Evolutionary conservation across 2,888 invertebrate species (phyloP), one percentile per base, ranked within the genome.

Genomic region (Phasia obesa): DNA sequence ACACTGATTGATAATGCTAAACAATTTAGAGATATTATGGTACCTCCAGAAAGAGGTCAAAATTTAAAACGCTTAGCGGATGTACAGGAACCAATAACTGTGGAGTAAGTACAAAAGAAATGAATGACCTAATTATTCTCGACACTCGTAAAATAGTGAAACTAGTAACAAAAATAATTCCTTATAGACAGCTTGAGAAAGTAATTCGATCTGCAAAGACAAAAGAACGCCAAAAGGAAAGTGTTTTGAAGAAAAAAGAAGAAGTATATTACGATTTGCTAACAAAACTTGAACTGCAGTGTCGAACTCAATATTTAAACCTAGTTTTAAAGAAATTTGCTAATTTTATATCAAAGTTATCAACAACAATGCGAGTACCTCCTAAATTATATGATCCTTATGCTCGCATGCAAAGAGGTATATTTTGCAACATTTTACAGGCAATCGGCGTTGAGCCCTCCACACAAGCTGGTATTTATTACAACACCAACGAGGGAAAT

Each of bases 391-490:
- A 87, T 21, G 89, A 90, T 77, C 89, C 90, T 0, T 90, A 89
- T 83, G 87, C 88, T 1, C 88, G 90, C 19, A 90, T 89, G 90
- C 89, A 89, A 81, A 89, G 89, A 21, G 88, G 87, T 38, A 88
- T 89, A 55, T 89, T 90, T 64, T 90, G 89, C 35, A 89, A 90
- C 64, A 89, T 89, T 1, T 62, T 89, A 31, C 75, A 88, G 64
- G 87, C 89, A n/a, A 88, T 89, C 31, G 89, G 89, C 1, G 88
- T 89, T 4, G 89, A 89, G 79, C 89, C 89, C 0, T 84, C 86
- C 1, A 86, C 85, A 1, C 88, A 89, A 42, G 85, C 88, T 59
- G 88, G 87, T 4, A 87, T 88, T 31, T 89, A 88, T 67, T 89
- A 89, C 35, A 88, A 87, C 55, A 89, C 87, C 38, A 86, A 87